Conservation (phyloP, 2,113 vertebrate species). For the Hydrolagus affinis region DNA sequence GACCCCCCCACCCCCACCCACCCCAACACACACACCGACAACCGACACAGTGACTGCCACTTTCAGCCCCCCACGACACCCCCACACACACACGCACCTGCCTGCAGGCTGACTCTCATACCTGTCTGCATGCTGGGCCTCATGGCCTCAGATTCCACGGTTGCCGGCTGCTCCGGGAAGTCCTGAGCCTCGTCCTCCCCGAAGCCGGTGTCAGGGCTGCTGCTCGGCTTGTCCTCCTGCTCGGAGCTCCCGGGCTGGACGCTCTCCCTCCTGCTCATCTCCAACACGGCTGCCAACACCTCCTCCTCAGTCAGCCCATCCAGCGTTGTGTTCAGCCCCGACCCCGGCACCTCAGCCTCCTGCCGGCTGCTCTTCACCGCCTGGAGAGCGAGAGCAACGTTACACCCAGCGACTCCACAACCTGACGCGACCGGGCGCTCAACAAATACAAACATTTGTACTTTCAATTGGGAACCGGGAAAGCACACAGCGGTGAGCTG, state of each 20-base stretch:
- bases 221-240: conserved; percentile 76
- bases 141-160: conserved; percentile 68
- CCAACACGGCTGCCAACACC: conserved; percentile 79
- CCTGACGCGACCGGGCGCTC: background rate
- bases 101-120: conserved; percentile 34
- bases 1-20: no score
- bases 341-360: background rate
- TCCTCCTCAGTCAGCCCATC: conserved; percentile 82
- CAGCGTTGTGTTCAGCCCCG: conserved; percentile 56
- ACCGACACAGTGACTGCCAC: no score
- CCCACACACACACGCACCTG: no score
- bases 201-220: conserved; percentile 89
- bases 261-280: conserved; percentile 75
- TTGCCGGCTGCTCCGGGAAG: conserved; percentile 65
- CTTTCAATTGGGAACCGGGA: background rate
- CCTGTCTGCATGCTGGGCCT: conserved; percentile 59
- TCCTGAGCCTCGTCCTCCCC: conserved; percentile 80
- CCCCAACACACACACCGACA: no score
- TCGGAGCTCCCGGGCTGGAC: conserved; percentile 45
- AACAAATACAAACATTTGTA: background rate
- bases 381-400: background rate
- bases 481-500: no score
- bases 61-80: no score
- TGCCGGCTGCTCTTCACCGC: background rate
- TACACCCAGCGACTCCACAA: background rate